Conservation (phyloP, 1,140 invertebrate species). For the Rhizoglyphus robini region DNA sequence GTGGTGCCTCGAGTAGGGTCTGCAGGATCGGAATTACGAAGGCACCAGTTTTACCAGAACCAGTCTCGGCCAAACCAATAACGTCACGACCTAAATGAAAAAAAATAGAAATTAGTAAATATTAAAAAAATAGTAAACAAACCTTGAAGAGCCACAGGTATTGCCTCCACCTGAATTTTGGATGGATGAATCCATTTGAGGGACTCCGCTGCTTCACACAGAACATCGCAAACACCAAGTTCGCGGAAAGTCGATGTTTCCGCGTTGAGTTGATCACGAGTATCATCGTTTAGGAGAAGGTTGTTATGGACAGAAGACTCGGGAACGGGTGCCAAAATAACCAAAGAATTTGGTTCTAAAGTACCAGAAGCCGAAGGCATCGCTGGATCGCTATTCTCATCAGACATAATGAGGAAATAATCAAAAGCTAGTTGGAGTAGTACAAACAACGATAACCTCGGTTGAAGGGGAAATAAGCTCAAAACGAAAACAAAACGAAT, state of each 20-base stretch:
- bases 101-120: no score
- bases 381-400: no score
- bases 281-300: conserved; percentile 2
- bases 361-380: no score
- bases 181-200: conserved; percentile 87
- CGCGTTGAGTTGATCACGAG: not conserved
- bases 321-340: no score
- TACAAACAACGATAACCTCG: no score
- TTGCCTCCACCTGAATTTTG: conserved; percentile 83
- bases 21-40: conserved; percentile 94
- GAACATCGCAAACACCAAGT: conserved; percentile 64
- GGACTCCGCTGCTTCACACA: conserved; percentile 78
- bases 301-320: no score
- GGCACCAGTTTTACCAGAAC: conserved; percentile 93
- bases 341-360: no score
- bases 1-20: conserved; percentile 70
- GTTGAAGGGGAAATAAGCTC: no score
- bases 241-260: not conserved
- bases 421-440: no score
- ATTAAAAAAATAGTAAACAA: no score
- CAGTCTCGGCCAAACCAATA: conserved; percentile 89
- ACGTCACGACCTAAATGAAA: conserved; percentile 70
- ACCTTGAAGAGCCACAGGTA: conserved; percentile 78
- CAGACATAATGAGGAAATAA: no score
- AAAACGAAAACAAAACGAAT: no score